Conservation (phyloP, 2,113 vertebrate genomes). For the Odontesthes bonariensis region DNA sequence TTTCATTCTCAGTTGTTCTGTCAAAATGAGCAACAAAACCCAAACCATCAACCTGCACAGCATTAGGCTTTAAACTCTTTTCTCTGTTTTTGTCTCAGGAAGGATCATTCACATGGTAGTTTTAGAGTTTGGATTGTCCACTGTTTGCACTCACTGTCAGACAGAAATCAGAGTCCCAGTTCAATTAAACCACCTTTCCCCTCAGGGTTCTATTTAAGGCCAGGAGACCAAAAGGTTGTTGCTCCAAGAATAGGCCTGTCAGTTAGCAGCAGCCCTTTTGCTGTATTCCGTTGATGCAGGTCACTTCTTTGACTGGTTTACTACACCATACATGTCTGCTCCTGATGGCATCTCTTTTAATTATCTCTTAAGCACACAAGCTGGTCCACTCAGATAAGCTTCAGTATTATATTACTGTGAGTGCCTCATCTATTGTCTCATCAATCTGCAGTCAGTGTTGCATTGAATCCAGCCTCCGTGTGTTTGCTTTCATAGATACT, state of each 20-base stretch:
- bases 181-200: constrained; percentile 61
- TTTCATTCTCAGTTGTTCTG: constrained; percentile 34
- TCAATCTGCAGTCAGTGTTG: constrained; percentile 53
- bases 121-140: not conserved
- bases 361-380: constrained; percentile 65
- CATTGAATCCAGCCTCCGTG: constrained; percentile 59
- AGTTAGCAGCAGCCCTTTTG: constrained; percentile 62
- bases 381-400: constrained; percentile 69
- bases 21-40: constrained; percentile 16
- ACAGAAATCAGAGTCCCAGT: constrained; percentile 62
- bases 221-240: constrained; percentile 63
- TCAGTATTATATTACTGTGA: constrained; percentile 70
- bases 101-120: not conserved
- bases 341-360: constrained; percentile 68
- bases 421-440: constrained; percentile 60
- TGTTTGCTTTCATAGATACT: constrained; percentile 65
- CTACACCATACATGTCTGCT: constrained; percentile 39
- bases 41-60: not conserved
- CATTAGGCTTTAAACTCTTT: not conserved
- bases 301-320: constrained; percentile 34
- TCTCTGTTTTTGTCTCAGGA: constrained; percentile 11
- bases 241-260: constrained; percentile 68
- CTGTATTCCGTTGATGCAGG: constrained; percentile 59
- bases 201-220: constrained; percentile 58
- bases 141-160: constrained; percentile 21